Evolutionary conservation across 2,113 vertebrate species (phyloP), one percentile per base, ranked within the genome.

Genomic region (Siphamia tubifer): DNA sequence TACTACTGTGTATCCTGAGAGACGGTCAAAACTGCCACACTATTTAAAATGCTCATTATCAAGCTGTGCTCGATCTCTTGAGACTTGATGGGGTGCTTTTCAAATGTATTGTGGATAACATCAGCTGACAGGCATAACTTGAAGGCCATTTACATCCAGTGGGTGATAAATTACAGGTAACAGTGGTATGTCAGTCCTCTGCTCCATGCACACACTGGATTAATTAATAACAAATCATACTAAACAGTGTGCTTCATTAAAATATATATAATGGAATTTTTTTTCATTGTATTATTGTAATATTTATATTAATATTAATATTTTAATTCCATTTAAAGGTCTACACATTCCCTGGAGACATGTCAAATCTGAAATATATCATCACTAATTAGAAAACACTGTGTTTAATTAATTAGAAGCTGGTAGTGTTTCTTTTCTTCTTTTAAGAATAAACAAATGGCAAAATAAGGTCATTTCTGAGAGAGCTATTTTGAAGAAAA

Each of bases 131-230:
- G 56, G 64, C 63, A 61, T 77, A 56, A 77, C 77, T 76, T 53
- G 43, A 24, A 80, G 76, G 34, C 49, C 57, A 64, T 84, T 69
- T 75, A 68, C 55, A 71, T 66, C 55, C 40, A 78, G 81, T 70
- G 71, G 85, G 79, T 70, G 71, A 79, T 79, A 70, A 74, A 56
- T 73, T 42, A 74, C 66, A 84, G 83, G 79, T 87, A 38, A 68
- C 42, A 75, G 48, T 40, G 53, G 43, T 65, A 40, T 32, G 72
- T 58, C 34, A 68, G 60, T 74, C 62, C 55, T 62, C 42, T 51
- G 5, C 44, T 57, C 57, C 38, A 8, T 55, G 34, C 53, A 68
- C 15, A 53, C 1, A 10, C 19, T 31, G 45, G 21, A 68, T 36
- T 34, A 57, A 54, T 65, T 56, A 64, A 49, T 4, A 39, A 61